Base-by-base conservation (phyloP, 2,797 vertebrate species). In the Melanotaenia trifasciata region DNA sequence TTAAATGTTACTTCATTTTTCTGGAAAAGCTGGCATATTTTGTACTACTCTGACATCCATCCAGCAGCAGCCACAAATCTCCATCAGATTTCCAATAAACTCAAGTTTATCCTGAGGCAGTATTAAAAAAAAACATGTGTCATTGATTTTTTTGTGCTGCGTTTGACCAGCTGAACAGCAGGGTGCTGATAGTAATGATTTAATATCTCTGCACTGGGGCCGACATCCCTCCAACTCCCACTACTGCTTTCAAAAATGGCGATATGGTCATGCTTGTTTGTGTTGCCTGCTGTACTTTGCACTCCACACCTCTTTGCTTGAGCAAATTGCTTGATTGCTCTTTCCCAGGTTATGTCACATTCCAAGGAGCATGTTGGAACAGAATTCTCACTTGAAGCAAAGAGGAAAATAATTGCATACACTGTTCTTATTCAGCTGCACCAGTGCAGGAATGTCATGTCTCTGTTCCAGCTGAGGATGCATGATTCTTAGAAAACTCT, bases 341-440 rank as follows among this genome's bases (percentile, higher is more conserved):
- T 0, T 85, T 72, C 72, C 70, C 80, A 74, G 75, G 90, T 91
- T 91, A 5, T 83, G 88, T 90, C 83, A 89, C 94, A 95, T 95
- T 95, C 94, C 93, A 78, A 67, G 64, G 60, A 80, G 84, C 94
- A 13, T 91, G 94, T 92, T 40, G 63, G 71, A 66, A 90, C 94
- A 88, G 61, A 76, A 38, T 3, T 64, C 64, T 56, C 64, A 65
- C 73, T 78, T 73, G 75, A 86, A 84, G 81, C 70, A 24, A 1
- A 45, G 20, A 22, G 58, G 33, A 38, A 70, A 72, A 68, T 66
- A 47, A 81, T 58, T 43, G 26, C 33, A 22, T 28, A 16, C 40
- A 2, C 72, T 60, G 8, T 45, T 51, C 66, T 57, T 33, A 33
- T 63, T 58, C 64, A 8, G 53, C 70, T 13, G 68, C 36, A 36